Conservation (phyloP, 2,888 invertebrate species). For the Drosophila neotestacea region DNA sequence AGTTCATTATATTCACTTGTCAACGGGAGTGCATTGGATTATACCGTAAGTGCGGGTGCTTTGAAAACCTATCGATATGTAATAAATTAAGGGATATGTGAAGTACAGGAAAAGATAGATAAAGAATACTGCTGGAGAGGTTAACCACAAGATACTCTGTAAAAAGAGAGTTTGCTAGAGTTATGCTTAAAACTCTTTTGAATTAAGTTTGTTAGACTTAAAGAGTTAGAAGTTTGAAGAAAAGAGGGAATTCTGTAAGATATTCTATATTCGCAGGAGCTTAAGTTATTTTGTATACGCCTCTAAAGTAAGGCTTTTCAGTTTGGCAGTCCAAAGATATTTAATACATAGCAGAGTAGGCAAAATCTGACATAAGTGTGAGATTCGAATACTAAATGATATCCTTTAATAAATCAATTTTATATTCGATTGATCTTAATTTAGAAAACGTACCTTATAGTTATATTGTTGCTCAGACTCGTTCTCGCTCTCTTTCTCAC, state of each 20-base stretch:
- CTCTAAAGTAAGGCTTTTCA: no score
- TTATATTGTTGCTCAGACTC: conserved; percentile 1
- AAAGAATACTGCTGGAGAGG: neutral
- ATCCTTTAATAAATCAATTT: no score
- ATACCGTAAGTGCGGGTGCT: conserved; percentile 11
- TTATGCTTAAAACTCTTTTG: neutral
- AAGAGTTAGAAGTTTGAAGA: no score
- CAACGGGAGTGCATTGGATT: conserved; percentile 10
- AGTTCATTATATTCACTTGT: neutral
- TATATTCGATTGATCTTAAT: no score
- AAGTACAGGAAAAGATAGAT: neutral
- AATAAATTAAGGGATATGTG: neutral
- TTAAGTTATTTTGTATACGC: no score
- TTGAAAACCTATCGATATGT: conserved; percentile 4
- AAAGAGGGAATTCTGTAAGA: no score
- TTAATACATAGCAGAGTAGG: no score
- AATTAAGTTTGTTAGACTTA: neutral
- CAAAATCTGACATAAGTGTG: no score
- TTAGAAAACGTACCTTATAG: conserved; percentile 30
- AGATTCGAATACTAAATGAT: no score
- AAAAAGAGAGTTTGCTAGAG: neutral
- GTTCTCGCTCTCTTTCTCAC: neutral
- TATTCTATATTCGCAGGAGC: no score
- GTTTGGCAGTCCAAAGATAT: no score
- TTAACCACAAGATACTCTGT: conserved; percentile 1